Percentiles rank a stretch among this genome's conserved stretches.
phyloP scores from a whole-genome alignment of 2,888 invertebrate species.

The Brachyptera putata region DNA sequence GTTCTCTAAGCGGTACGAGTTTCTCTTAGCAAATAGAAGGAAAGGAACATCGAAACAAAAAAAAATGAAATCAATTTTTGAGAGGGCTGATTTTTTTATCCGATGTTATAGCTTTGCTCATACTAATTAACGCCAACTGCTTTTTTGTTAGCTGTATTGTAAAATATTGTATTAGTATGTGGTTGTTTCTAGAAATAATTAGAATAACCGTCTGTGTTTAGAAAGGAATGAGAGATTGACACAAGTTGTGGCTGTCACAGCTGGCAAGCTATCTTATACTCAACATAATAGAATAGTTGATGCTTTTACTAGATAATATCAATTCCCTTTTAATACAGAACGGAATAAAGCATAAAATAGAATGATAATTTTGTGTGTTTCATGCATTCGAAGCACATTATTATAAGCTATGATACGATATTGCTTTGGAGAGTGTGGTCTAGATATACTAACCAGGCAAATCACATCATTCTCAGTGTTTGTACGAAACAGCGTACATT shows the following conservation, averaged over 20 bases:
- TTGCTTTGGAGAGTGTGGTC: slow-evolving; percentile 11
- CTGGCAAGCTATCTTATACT: slow-evolving; percentile 11
- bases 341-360: slow-evolving; percentile 6
- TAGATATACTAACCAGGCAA: not conserved
- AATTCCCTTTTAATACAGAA: slow-evolving; percentile 6
- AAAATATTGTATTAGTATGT: slow-evolving; percentile 22
- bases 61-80: slow-evolving; percentile 1
- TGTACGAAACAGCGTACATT: slow-evolving; percentile 15
- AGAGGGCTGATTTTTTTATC: slow-evolving; percentile 17
- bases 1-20: no score
- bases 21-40: slow-evolving; percentile 14
- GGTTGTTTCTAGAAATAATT: slow-evolving; percentile 18
- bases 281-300: not conserved
- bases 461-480: slow-evolving; percentile 20
- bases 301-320: not conserved
- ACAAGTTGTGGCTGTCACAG: slow-evolving; percentile 11
- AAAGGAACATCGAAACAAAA: slow-evolving; percentile 19
- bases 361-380: not conserved
- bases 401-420: not conserved
- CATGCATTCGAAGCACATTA: slow-evolving; percentile 7
- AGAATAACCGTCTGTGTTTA: slow-evolving; percentile 11
- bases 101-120: slow-evolving; percentile 21
- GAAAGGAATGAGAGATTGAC: slow-evolving; percentile 10
- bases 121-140: slow-evolving; percentile 14
- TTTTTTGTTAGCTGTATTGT: slow-evolving; percentile 21